A percentile compares a stretch with the other conserved stretches of the same genome.
These are phyloP conservation scores for Micropoecilia bifurca DNA, from an alignment of 2,797 vertebrate genomes.

Conservation along the genomic window DNA sequence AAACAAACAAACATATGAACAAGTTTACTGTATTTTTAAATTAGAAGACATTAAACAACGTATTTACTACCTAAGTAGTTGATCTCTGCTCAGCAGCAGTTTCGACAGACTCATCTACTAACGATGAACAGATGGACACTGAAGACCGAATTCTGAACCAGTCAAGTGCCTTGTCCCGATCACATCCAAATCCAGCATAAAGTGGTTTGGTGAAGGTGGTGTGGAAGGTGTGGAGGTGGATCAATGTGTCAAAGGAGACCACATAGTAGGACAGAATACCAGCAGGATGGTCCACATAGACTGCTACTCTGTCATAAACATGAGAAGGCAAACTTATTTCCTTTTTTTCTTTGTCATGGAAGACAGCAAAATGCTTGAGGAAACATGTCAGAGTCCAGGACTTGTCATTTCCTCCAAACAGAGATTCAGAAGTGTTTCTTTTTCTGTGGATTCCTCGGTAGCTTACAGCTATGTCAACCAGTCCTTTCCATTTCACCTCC, in stretches of 20 bases:
- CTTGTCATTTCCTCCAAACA: not conserved
- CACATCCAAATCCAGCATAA: conserved; percentile 1
- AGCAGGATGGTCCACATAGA: not conserved
- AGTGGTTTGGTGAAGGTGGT: not conserved
- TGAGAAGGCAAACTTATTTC: fast-evolving
- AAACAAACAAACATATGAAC: not conserved
- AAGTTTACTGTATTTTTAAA: not conserved
- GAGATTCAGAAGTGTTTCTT: not conserved
- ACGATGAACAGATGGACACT: not conserved
- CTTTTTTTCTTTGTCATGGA: not conserved
- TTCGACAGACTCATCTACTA: not conserved
- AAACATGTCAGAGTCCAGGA: not conserved
- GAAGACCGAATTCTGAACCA: not conserved
- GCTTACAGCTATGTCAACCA: not conserved
- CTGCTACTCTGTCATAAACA: not conserved
- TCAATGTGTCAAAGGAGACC: not conserved
- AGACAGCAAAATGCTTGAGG: not conserved
- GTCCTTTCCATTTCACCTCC: not conserved
- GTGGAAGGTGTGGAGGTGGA: conserved; percentile 1
- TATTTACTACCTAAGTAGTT: not conserved
- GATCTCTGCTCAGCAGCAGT: not conserved
- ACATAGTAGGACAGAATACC: not conserved
- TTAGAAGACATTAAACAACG: not conserved
- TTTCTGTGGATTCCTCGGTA: not conserved
- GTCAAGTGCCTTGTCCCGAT: not conserved